Conservation (phyloP, 2,888 invertebrate species). For the Lasius fuliginosus region DNA sequence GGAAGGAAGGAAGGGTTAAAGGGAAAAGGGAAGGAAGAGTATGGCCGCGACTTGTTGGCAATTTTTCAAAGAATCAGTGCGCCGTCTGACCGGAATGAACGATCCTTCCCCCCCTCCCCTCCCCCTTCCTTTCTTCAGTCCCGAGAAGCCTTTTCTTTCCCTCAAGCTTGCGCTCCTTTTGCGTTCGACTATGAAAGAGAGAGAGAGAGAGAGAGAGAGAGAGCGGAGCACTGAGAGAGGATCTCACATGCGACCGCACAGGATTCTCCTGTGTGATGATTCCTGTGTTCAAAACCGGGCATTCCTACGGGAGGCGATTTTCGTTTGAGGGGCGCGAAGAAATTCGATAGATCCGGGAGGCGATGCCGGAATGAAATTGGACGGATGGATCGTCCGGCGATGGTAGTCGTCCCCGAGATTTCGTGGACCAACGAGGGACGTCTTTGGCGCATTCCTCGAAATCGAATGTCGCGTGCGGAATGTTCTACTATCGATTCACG, state of each 20-base stretch:
- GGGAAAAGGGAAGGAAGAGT: conserved; percentile 50
- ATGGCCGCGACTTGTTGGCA: conserved; percentile 78
- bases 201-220: conserved; percentile 13
- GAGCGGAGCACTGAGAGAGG: conserved; percentile 37
- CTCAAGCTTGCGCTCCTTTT: conserved; percentile 44
- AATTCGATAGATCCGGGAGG: conserved; percentile 70
- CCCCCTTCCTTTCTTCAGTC: conserved; percentile 14
- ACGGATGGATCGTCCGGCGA: conserved; percentile 65
- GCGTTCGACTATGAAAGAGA: conserved; percentile 35
- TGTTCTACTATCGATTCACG: conserved; percentile 47
- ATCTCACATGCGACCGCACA: conserved; percentile 61
- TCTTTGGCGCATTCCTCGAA: conserved; percentile 58
- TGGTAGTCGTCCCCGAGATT: conserved; percentile 54
- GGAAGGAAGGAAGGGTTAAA: conserved; percentile 57
- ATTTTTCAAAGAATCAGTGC: conserved; percentile 83
- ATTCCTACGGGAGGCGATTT: conserved; percentile 53
- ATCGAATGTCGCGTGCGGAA: conserved; percentile 62
- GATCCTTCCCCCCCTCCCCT: conserved; percentile 11
- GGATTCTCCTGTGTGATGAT: conserved; percentile 56
- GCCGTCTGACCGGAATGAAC: conserved; percentile 82
- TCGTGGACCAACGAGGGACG: conserved; percentile 48
- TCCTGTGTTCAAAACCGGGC: conserved; percentile 34
- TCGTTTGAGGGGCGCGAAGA: conserved; percentile 68
- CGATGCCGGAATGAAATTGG: conserved; percentile 65
- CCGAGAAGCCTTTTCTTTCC: conserved; percentile 50